Evolutionary conservation across 1,140 invertebrate species (phyloP).

Genomic region (Meteorus sp.): DNA sequence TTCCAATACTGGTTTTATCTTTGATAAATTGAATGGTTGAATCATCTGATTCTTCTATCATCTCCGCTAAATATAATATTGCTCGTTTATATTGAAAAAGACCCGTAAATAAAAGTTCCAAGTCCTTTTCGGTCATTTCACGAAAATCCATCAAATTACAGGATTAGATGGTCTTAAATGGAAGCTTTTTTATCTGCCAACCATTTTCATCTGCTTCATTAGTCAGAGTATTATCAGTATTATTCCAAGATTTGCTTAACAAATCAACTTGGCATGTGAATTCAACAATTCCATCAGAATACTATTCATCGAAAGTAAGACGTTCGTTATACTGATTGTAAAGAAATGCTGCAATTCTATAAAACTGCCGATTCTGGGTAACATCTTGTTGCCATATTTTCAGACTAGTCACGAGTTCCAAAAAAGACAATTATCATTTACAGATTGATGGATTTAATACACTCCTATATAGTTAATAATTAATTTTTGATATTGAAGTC

Average conservation of each 20-base stretch:
- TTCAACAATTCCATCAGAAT: conserved; percentile 24
- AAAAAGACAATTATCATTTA: no score
- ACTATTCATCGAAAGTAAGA: conserved; percentile 27
- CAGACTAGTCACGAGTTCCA: no score
- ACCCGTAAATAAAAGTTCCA: conserved; percentile 27
- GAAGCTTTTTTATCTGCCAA: conserved; percentile 24
- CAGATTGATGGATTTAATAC: no score
- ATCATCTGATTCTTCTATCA: conserved; percentile 24
- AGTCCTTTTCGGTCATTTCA: conserved; percentile 26
- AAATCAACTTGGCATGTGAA: no score
- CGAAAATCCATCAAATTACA: conserved; percentile 25
- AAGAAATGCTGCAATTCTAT: conserved; percentile 29
- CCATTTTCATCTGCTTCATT: conserved; percentile 25
- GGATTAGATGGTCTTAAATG: conserved; percentile 25
- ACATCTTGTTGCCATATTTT: conserved; percentile 33
- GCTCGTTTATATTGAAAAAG: conserved; percentile 27
- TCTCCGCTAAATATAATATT: conserved; percentile 31
- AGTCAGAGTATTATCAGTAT: conserved; percentile 26
- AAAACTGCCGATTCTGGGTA: conserved; percentile 31
- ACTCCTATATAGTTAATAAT: no score
- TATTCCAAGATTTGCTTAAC: conserved; percentile 17
- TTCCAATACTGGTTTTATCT: conserved; percentile 11
- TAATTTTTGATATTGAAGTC: no score
- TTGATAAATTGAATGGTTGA: conserved; percentile 24
- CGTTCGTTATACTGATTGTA: conserved; percentile 29